These are phyloP conservation scores for Helicoverpa assulta DNA, from an alignment of 2,888 invertebrate species.

Conservation along the genomic window DNA sequence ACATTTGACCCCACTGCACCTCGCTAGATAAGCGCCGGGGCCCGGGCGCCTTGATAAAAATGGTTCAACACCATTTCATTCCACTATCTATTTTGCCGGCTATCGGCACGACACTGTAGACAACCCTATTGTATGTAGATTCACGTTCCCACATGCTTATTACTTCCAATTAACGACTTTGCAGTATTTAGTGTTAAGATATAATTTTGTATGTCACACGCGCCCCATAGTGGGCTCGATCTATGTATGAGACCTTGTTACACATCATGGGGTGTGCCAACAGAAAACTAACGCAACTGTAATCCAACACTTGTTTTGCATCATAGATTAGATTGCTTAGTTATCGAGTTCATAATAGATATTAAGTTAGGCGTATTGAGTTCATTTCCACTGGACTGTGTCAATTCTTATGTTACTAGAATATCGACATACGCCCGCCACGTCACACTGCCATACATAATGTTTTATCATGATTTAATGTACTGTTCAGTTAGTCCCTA, in stretches of 20 bases:
- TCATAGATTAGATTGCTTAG: conserved; percentile 80
- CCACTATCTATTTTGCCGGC: conserved; percentile 66
- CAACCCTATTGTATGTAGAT: conserved; percentile 74
- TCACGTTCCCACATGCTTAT: conserved; percentile 74
- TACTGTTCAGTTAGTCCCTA: conserved; percentile 64
- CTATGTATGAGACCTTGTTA: conserved; percentile 87
- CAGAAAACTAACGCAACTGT: conserved; percentile 68
- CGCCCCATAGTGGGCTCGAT: conserved; percentile 84
- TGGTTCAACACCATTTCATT: conserved; percentile 63
- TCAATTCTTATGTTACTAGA: conserved; percentile 92
- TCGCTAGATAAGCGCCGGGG: conserved; percentile 64
- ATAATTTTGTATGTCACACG: conserved; percentile 67
- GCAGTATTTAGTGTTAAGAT: conserved; percentile 67
- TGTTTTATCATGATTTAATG: conserved; percentile 73
- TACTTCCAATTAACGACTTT: conserved; percentile 65
- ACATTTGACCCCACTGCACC: conserved; percentile 61
- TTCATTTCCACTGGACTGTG: conserved; percentile 90
- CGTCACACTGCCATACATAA: conserved; percentile 82
- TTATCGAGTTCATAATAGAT: conserved; percentile 71
- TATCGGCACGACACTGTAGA: conserved; percentile 63
- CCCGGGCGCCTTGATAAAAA: conserved; percentile 61
- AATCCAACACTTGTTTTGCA: conserved; percentile 82
- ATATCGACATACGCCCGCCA: conserved; percentile 91
- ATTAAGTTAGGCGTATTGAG: conserved; percentile 81
- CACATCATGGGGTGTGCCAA: conserved; percentile 80